Percentiles rank a stretch among this genome's conserved stretches.
phyloP scores from a whole-genome alignment of 2,797 vertebrate species.

The Pseudomugil tenellus region DNA sequence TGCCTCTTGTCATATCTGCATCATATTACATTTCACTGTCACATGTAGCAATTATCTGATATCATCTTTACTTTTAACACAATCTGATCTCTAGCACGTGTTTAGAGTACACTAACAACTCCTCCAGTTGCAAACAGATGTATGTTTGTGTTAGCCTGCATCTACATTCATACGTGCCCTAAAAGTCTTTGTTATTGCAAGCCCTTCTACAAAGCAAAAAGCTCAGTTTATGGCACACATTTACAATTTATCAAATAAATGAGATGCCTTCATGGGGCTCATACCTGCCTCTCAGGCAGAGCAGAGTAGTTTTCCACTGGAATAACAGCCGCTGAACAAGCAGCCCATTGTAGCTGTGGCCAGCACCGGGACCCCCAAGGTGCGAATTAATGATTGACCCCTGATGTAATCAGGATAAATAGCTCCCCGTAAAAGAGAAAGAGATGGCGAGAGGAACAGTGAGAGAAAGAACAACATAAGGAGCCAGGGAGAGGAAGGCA shows the following conservation, averaged over 20 bases:
- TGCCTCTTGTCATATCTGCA: conserved; percentile 40
- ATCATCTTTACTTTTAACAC: conserved; percentile 70
- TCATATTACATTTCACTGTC: conserved; percentile 47
- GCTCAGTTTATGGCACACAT: conserved; percentile 76
- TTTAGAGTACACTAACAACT: conserved; percentile 65
- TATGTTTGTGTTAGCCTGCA: conserved; percentile 67
- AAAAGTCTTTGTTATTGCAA: conserved; percentile 74
- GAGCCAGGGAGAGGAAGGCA: conserved; percentile 69
- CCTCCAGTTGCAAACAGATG: conserved; percentile 74
- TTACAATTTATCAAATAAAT: conserved; percentile 87
- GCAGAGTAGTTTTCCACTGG: conserved; percentile 85
- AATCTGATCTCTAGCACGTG: conserved; percentile 66
- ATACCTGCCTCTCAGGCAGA: conserved; percentile 68
- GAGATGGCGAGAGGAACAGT: conserved; percentile 70
- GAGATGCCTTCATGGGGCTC: conserved; percentile 81
- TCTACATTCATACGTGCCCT: conserved; percentile 63
- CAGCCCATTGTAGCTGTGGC: conserved; percentile 81
- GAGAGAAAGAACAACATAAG: conserved; percentile 76
- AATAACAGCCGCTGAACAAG: conserved; percentile 88
- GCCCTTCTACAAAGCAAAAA: conserved; percentile 74
- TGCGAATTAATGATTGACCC: conserved; percentile 89
- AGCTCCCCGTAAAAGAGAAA: conserved; percentile 82
- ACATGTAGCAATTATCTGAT: conserved; percentile 63
- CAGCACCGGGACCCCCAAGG: conserved; percentile 84
- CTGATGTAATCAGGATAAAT: conserved; percentile 88